Evolutionary conservation across 2,113 vertebrate genomes (phyloP), one percentile per base, ranked within the genome.

Genomic region (Halcyon malimbica): DNA sequence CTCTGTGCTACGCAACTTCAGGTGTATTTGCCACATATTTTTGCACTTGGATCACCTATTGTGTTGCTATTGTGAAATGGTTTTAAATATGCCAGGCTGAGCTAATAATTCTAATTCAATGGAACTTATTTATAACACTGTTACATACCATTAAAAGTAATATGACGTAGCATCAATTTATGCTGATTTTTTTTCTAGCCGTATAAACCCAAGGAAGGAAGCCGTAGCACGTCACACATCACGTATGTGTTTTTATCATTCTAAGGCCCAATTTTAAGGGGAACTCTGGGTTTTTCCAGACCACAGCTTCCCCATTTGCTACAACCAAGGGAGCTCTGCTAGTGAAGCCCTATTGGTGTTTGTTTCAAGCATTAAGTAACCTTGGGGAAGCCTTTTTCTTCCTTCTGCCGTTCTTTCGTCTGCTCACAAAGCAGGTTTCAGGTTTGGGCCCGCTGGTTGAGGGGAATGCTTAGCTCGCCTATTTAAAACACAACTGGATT

Each of bases 401-500:
- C 97, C 97, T 69, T 75, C 86, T 89, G 93, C 97, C 76, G 96
- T 96, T 97, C 92, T 97, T 98, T 96, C 94, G 93, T 59, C 93
- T 7, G 51, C 60, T 98, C 93, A 98, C 98, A 98, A 98, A 98
- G 98, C 95, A 95, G 97, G 98, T 98, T 98, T 99, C 98, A 97
- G 98, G 98, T 98, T 98, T 97, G 96, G 98, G 97, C 98, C 96
- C 98, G 98, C 98, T 98, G 98, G 98, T 98, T 94, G 92, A 98
- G 98, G 98, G 97, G 98, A 98, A 98, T 97, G 97, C 97, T 98
- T 98, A 98, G 97, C 97, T 97, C 75, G 91, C 98, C 98, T 98
- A 98, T 98, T 98, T 98, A 98, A 99, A 98, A 98, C 98, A 98
- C 98, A 98, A 98, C 98, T 98, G 97, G 98, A 98, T 98, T 98